Evolutionary conservation across 2,797 vertebrate species (phyloP), one percentile per base, ranked within the genome.

Genomic region (Mormyrops boulengeri): DNA sequence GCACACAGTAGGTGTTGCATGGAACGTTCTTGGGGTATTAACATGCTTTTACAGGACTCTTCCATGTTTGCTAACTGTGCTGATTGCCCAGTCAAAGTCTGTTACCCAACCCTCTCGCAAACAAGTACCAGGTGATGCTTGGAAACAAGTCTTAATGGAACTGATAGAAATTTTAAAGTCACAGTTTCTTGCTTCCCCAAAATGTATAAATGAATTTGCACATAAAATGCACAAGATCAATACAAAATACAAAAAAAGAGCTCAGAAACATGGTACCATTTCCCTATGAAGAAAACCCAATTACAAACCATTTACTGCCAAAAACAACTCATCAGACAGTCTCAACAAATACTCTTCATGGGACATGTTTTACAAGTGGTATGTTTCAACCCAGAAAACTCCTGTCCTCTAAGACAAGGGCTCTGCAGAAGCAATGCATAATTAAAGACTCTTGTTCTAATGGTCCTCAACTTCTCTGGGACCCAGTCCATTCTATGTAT

Each of bases 71-170:
- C 30, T 57, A 38, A 60, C 50, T 41, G 7, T 87, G 52, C 17
- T 60, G 52, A 60, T 85, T 85, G 52, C 44, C 44, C 30, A 87
- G 86, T 47, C 47, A 52, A 44, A 60, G 11, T 30, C 52, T 87
- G 30, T 44, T 57, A 41, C 22, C 60, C 53, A 60, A 30, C 38
- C 34, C 19, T 60, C 17, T 55, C 50, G 53, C 84, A 89, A 69
- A 89, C 60, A 89, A 87, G 44, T 60, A n/a, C 17, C 14, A 55
- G 49, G 47, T 73, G 44, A 41, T 19, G 52, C 47, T 38, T 73
- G 41, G 30, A 85, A 69, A 73, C 84, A 73, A 11, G 41, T 34
- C 55, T 77, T 86, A 89, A 87, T 87, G 22, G 49, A 89, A 82
- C 34, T 57, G 14, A 84, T 84, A 34, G 57, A 87, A 41, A 1